These are phyloP conservation scores for Rhynchonycteris naso DNA, from an alignment of 2,797 vertebrate genomes.

Conservation along the genomic window DNA sequence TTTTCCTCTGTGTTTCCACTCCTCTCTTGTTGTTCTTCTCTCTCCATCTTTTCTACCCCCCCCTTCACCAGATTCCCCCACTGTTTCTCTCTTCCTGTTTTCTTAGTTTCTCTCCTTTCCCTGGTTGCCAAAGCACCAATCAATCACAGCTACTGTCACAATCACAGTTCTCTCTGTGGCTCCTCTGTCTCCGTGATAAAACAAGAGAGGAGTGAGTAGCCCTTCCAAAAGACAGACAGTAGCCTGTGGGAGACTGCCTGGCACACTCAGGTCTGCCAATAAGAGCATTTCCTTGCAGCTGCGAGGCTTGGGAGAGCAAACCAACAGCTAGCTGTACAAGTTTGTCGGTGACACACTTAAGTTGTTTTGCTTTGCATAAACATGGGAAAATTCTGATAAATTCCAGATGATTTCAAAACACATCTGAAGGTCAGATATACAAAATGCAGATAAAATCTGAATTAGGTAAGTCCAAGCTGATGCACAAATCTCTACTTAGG, in stretches of 20 bases:
- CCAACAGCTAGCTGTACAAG: neutral
- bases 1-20: slow-evolving; percentile 60
- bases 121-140: slow-evolving; percentile 37
- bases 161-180: neutral
- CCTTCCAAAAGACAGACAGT: slow-evolving; percentile 41
- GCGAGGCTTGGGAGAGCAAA: neutral
- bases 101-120: slow-evolving; percentile 50
- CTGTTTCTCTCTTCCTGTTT: slow-evolving; percentile 61
- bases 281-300: slow-evolving; percentile 45
- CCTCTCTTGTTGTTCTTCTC: slow-evolving; percentile 50
- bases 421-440: slow-evolving; percentile 45
- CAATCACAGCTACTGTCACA: slow-evolving; percentile 20
- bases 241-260: slow-evolving; percentile 61
- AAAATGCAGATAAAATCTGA: slow-evolving; percentile 66
- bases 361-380: slow-evolving; percentile 63
- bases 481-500: slow-evolving; percentile 31
- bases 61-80: slow-evolving; percentile 52
- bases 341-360: slow-evolving; percentile 43
- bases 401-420: slow-evolving; percentile 75
- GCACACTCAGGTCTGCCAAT: neutral
- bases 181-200: slow-evolving; percentile 32
- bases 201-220: slow-evolving; percentile 3
- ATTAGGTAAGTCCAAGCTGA: slow-evolving; percentile 58
- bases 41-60: slow-evolving; percentile 51
- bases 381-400: slow-evolving; percentile 65